These are phyloP conservation scores for Vireo griseus DNA, from an alignment of 2,797 vertebrate species.

Conservation along the genomic window DNA sequence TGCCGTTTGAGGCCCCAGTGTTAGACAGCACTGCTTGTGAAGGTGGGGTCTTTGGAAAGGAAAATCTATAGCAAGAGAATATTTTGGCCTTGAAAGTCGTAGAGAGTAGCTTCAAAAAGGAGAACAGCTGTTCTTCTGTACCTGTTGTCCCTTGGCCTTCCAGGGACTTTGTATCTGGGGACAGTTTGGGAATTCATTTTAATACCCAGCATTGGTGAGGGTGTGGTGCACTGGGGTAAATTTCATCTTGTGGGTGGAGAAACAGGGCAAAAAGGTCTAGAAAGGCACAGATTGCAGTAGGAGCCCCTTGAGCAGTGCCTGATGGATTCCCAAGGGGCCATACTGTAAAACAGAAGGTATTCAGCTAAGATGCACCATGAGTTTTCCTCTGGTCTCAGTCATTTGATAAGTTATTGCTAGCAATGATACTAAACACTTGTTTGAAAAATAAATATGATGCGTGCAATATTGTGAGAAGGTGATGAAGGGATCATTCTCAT, in stretches of 20 bases:
- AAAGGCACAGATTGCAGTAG: background rate
- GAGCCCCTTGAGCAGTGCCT: background rate
- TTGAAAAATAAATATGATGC: background rate
- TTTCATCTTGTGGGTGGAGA: background rate
- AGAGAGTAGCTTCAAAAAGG: background rate
- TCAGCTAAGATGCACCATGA: background rate
- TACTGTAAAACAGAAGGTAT: background rate
- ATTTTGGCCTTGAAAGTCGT: background rate
- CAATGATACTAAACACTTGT: background rate
- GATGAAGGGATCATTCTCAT: background rate
- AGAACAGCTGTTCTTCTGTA: background rate
- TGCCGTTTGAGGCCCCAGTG: background rate
- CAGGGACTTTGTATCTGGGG: background rate
- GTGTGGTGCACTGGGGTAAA: background rate
- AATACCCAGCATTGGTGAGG: background rate
- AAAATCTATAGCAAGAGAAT: background rate
- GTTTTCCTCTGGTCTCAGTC: background rate
- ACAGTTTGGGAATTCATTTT: background rate
- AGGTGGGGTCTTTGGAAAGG: background rate
- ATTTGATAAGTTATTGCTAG: background rate
- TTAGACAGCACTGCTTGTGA: background rate
- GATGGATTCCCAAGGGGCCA: background rate
- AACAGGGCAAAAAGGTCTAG: background rate
- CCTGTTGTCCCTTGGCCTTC: background rate
- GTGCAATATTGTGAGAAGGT: background rate